These are phyloP conservation scores for Diaperis boleti DNA, from an alignment of 2,888 invertebrate genomes.

Conservation along the genomic window DNA sequence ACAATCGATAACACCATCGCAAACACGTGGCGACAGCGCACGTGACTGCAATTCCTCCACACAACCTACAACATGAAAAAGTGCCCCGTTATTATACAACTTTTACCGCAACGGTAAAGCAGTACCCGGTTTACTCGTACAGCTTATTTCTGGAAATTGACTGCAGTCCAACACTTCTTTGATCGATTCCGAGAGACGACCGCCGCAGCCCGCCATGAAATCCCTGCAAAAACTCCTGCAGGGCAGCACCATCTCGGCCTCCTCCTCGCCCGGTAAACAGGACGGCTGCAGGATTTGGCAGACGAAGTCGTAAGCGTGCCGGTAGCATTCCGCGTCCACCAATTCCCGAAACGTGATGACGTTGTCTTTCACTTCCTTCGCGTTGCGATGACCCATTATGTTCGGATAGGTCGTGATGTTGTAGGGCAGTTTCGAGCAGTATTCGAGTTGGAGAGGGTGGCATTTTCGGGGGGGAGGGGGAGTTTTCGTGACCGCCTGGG, in stretches of 20 bases:
- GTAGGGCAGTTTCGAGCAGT: conserved; percentile 80
- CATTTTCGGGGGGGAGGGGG: conserved; percentile 77
- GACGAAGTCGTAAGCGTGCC: conserved; percentile 89
- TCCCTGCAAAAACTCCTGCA: conserved; percentile 88
- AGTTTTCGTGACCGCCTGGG: conserved; percentile 68
- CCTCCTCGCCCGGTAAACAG: conserved; percentile 69
- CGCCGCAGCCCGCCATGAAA: conserved; percentile 86
- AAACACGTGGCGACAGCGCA: conserved; percentile 82
- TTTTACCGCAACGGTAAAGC: conserved; percentile 58
- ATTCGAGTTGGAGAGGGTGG: conserved; percentile 73
- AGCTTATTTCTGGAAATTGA: conserved; percentile 83
- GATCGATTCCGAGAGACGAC: conserved; percentile 78
- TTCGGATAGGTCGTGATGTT: conserved; percentile 89
- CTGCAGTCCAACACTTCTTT: conserved; percentile 82
- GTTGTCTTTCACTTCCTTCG: conserved; percentile 77
- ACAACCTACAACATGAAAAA: conserved; percentile 73
- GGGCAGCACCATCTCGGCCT: conserved; percentile 74
- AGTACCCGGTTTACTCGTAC: conserved; percentile 81
- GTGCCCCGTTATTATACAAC: conserved; percentile 22
- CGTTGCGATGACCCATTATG: conserved; percentile 74
- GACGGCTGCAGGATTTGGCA: conserved; percentile 88
- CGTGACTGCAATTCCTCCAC: conserved; percentile 79
- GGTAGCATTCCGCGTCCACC: conserved; percentile 92
- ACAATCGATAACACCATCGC: conserved; percentile 90
- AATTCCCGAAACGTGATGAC: conserved; percentile 86